Conservation (phyloP, 2,797 vertebrate genomes). For the Erpetoichthys calabaricus region DNA sequence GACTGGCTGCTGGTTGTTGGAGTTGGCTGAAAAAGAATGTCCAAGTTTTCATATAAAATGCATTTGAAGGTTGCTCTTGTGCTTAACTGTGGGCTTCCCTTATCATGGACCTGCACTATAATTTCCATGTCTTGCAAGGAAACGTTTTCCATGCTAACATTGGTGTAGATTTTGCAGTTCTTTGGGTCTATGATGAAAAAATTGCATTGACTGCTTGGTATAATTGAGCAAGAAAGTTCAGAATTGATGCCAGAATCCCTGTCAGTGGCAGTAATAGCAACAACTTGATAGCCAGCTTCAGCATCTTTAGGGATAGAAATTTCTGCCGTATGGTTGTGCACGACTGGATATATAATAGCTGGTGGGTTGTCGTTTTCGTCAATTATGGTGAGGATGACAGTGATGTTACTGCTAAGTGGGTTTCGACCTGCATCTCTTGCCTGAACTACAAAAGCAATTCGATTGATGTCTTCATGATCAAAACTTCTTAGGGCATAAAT, state of each 20-base stretch:
- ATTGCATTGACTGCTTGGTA: constrained; percentile 67
- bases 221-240: constrained; percentile 77
- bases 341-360: constrained; percentile 61
- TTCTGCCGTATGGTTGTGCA: constrained; percentile 77
- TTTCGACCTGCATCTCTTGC: constrained; percentile 73
- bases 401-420: constrained; percentile 67
- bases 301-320: constrained; percentile 72
- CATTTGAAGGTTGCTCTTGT: constrained; percentile 67
- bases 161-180: constrained; percentile 84
- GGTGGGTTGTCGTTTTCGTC: constrained; percentile 91
- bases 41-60: constrained; percentile 54
- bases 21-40: constrained; percentile 55
- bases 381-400: constrained; percentile 73
- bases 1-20: constrained; percentile 59
- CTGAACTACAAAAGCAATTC: constrained; percentile 74
- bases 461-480: constrained; percentile 82
- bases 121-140: constrained; percentile 65
- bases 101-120: constrained; percentile 73
- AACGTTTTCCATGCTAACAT: constrained; percentile 65
- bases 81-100: constrained; percentile 68
- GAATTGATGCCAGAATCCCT: constrained; percentile 82
- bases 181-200: constrained; percentile 76
- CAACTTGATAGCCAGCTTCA: constrained; percentile 66
- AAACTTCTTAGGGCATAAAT: constrained; percentile 85
- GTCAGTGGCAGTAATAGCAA: constrained; percentile 71